Conservation (phyloP, 2,888 invertebrate species). For the Colletes collaris region DNA sequence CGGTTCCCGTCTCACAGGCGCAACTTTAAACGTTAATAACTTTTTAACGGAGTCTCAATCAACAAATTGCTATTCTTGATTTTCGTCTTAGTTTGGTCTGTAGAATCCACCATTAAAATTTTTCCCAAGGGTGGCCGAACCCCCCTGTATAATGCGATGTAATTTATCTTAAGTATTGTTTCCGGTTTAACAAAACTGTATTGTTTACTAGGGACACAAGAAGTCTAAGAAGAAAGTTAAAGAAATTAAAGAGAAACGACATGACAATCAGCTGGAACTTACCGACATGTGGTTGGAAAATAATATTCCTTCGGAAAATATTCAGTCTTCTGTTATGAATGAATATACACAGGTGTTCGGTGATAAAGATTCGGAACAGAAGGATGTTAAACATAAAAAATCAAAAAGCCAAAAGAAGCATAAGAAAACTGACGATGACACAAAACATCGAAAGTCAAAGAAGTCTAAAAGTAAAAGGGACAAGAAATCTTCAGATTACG, state of each 20-base stretch:
- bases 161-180: neutral
- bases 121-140: too few relatives aligned
- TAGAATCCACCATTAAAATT: too few relatives aligned
- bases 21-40: too few relatives aligned
- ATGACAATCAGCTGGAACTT: constrained; percentile 64
- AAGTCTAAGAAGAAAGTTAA: constrained; percentile 81
- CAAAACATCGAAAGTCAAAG: constrained; percentile 82
- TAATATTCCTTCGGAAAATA: constrained; percentile 64
- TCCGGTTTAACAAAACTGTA: neutral
- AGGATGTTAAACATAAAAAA: constrained; percentile 59
- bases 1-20: too few relatives aligned
- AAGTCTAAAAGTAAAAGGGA: constrained; percentile 83
- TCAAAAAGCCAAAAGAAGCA: constrained; percentile 81
- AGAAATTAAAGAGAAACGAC: constrained; percentile 79
- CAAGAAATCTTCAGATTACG: constrained; percentile 89
- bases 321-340: constrained; percentile 24
- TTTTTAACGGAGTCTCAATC: too few relatives aligned
- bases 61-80: too few relatives aligned
- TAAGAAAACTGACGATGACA: constrained; percentile 73
- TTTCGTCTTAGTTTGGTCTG: too few relatives aligned
- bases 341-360: constrained; percentile 56
- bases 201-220: constrained; percentile 80
- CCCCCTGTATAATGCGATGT: neutral
- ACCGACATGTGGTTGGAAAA: constrained; percentile 75
- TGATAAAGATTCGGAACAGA: constrained; percentile 56